Evolutionary conservation across 1,140 invertebrate genomes (phyloP).

Genomic region (Zaprionus inermis): DNA sequence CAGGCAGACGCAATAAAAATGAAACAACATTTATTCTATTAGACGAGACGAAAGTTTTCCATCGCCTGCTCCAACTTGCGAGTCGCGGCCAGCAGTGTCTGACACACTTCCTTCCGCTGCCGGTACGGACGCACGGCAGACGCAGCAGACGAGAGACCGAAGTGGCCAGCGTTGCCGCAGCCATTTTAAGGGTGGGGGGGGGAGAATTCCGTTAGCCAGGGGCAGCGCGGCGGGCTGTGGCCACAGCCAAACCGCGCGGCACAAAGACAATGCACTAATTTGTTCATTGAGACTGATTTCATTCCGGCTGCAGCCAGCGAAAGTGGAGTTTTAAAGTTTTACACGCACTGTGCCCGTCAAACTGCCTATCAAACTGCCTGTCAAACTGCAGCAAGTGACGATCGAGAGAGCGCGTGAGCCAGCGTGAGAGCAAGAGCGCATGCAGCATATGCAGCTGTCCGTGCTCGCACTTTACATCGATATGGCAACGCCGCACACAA

Average conservation of each 20-base stretch:
- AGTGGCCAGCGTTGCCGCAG: not conserved
- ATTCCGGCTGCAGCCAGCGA: constrained; percentile 1
- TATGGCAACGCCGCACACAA: not conserved
- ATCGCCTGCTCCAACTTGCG: constrained; percentile 10
- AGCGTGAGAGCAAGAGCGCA: too few relatives aligned
- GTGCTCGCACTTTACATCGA: not conserved
- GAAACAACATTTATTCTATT: constrained; percentile 59
- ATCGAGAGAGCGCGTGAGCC: not conserved
- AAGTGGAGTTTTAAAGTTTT: constrained; percentile 18
- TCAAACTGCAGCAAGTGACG: constrained; percentile 3
- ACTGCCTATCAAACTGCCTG: not conserved
- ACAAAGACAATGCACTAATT: constrained; percentile 19
- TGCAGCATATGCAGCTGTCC: too few relatives aligned
- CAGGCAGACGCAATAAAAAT: constrained; percentile 24
- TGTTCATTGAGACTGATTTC: not conserved
- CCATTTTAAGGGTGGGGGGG: not conserved
- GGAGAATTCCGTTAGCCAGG: not conserved
- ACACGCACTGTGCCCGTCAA: not conserved
- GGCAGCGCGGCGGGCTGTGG: not conserved
- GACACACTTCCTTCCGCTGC: constrained; percentile 55
- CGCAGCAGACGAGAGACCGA: not conserved
- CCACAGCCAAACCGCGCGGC: not conserved
- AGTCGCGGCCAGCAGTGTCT: constrained; percentile 38
- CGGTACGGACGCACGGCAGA: not conserved
- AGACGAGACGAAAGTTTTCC: constrained; percentile 40